Conservation (phyloP, 2,113 vertebrate genomes). For the Trichechus manatus region DNA sequence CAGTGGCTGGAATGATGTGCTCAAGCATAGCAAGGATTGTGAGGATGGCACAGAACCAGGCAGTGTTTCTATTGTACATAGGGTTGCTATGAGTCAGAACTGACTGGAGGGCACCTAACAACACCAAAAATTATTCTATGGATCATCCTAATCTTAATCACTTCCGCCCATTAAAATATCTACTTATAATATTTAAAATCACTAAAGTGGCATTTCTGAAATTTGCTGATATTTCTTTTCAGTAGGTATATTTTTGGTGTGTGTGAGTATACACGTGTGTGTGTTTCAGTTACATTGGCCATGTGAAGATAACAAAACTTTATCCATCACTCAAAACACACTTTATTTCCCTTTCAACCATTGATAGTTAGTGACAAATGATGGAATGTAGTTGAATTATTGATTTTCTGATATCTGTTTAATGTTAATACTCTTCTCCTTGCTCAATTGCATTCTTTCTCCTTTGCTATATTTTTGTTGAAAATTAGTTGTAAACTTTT, state of each 20-base stretch:
- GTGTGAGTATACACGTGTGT: background rate
- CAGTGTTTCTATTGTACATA: too few species aligned
- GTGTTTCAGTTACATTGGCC: background rate
- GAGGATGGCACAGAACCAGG: too few species aligned
- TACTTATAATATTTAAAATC: background rate
- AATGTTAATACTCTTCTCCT: slow-evolving; percentile 40
- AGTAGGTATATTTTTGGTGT: background rate
- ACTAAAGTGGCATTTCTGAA: background rate
- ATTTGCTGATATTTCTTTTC: slow-evolving; percentile 6
- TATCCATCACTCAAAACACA: background rate
- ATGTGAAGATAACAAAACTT: slow-evolving; percentile 5
- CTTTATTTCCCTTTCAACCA: background rate
- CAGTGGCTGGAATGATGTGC: too few species aligned
- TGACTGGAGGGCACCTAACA: too few species aligned
- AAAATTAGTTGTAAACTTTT: slow-evolving; percentile 20
- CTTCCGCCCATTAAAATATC: background rate
- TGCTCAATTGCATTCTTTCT: background rate
- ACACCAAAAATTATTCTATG: background rate
- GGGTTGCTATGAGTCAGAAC: too few species aligned
- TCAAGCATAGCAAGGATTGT: too few species aligned
- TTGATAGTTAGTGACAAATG: background rate
- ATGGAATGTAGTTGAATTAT: background rate
- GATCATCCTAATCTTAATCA: background rate
- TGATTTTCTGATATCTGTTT: background rate
- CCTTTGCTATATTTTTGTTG: background rate